A percentile compares a stretch with the other conserved stretches of the same genome.
These are phyloP conservation scores for Leistus spinibarbis DNA, from an alignment of 2,888 invertebrate genomes.

Conservation along the genomic window DNA sequence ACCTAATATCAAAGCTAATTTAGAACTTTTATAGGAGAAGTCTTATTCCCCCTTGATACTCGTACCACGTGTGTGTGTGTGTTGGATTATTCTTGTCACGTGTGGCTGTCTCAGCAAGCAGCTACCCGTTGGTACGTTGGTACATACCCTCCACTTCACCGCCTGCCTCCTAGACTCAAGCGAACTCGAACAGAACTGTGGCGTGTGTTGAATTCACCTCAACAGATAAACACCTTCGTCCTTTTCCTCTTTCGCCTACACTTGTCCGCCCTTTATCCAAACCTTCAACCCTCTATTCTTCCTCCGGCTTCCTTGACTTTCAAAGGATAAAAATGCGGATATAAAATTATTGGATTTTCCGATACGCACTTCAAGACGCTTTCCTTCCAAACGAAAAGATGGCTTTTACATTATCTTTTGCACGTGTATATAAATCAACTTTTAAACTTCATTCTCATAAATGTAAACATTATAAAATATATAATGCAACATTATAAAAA, in stretches of 20 bases:
- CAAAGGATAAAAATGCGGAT: too few relatives aligned
- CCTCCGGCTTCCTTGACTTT: too few relatives aligned
- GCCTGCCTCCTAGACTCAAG: not conserved
- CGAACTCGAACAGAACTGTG: not conserved
- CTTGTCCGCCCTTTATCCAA: not conserved
- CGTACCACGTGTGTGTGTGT: not conserved
- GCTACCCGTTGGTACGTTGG: not conserved
- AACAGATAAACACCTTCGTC: not conserved
- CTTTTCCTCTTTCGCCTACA: not conserved
- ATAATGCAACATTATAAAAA: too few relatives aligned
- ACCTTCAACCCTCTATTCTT: not conserved
- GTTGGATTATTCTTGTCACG: slow-evolving; percentile 18
- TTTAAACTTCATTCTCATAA: too few relatives aligned
- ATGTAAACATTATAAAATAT: too few relatives aligned
- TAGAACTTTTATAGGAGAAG: not conserved
- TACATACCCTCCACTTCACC: not conserved
- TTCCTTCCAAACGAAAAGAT: too few relatives aligned
- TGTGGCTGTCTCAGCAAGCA: slow-evolving; percentile 25
- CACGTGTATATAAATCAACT: too few relatives aligned
- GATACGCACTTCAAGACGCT: too few relatives aligned
- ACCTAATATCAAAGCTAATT: not conserved
- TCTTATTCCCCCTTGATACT: not conserved
- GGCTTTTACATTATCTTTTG: too few relatives aligned
- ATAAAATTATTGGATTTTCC: too few relatives aligned
- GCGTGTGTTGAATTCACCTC: not conserved